These are phyloP conservation scores for Coremacera marginata DNA, from an alignment of 2,888 invertebrate genomes.

Conservation along the genomic window DNA sequence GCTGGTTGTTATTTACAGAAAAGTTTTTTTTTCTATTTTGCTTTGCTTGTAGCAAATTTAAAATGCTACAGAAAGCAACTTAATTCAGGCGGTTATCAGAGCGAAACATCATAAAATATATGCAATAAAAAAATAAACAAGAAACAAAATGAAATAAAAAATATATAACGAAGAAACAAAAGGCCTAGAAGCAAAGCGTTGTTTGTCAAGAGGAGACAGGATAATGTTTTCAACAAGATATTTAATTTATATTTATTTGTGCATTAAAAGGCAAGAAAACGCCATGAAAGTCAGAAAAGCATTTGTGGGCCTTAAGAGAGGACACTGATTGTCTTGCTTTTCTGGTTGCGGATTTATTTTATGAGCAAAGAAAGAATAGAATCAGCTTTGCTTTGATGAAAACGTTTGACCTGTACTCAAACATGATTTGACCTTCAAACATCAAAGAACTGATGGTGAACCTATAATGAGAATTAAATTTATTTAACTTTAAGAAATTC, in stretches of 20 bases:
- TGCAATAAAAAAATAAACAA: not conserved
- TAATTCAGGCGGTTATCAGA: conserved; percentile 12
- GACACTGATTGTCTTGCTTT: too few relatives aligned
- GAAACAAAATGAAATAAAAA: not conserved
- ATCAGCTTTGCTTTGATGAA: not conserved
- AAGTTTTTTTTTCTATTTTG: not conserved
- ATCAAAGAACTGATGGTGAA: not conserved
- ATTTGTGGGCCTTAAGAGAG: too few relatives aligned
- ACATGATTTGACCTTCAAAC: not conserved
- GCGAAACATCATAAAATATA: not conserved
- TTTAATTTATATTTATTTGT: conserved; percentile 15
- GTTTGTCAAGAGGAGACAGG: not conserved
- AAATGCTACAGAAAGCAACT: conserved; percentile 13
- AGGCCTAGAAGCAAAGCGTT: not conserved
- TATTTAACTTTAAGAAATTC: too few relatives aligned
- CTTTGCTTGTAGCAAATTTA: not conserved
- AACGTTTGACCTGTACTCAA: not conserved
- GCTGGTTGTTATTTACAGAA: not conserved
- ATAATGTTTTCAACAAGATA: conserved; percentile 15
- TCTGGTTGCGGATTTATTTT: not conserved
- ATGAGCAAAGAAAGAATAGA: not conserved
- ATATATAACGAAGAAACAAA: not conserved
- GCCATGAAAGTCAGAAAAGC: not conserved
- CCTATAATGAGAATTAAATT: not conserved
- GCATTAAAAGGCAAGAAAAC: not conserved